Evolutionary conservation across 1,140 invertebrate species (phyloP).

Genomic region (Neodiprion virginianus): DNA sequence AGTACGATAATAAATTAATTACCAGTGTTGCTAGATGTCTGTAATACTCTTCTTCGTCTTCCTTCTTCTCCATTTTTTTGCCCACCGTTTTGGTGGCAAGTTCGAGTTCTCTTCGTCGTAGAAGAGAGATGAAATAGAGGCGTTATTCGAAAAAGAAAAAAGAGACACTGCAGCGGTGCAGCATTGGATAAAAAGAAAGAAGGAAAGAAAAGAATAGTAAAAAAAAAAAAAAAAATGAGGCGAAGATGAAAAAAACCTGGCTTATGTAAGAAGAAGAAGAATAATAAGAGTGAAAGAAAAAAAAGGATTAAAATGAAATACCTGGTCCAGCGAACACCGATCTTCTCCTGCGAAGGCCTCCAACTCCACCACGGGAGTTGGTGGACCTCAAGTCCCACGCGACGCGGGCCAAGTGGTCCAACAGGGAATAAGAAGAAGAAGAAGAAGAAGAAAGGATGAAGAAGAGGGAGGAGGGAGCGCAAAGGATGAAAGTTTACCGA

Average conservation of each 20-base stretch:
- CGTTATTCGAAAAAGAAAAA: too few species aligned
- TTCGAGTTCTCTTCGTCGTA: neutral
- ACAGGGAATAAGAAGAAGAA: constrained; percentile 30
- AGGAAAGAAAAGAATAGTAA: too few species aligned
- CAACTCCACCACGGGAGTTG: too few species aligned
- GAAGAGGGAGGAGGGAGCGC: constrained; percentile 1
- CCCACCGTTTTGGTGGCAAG: neutral
- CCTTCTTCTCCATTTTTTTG: constrained; percentile 12
- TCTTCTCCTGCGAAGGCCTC: too few species aligned
- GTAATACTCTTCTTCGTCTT: constrained; percentile 9
- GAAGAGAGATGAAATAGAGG: neutral
- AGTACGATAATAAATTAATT: neutral
- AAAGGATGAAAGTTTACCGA: neutral
- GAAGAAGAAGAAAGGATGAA: constrained; percentile 14
- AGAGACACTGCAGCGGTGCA: too few species aligned
- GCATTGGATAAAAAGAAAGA: too few species aligned
- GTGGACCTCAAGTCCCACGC: constrained; percentile 31
- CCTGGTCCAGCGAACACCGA: neutral
- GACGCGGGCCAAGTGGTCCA: constrained; percentile 17
- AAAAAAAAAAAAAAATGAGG: too few species aligned
- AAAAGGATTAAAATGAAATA: constrained; percentile 2
- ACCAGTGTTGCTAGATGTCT: constrained; percentile 15
- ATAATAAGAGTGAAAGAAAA: neutral
- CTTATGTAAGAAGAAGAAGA: neutral
- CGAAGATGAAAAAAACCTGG: neutral